phyloP scores from a whole-genome alignment of 2,797 vertebrate species.

The Coracias cyanogaster region DNA sequence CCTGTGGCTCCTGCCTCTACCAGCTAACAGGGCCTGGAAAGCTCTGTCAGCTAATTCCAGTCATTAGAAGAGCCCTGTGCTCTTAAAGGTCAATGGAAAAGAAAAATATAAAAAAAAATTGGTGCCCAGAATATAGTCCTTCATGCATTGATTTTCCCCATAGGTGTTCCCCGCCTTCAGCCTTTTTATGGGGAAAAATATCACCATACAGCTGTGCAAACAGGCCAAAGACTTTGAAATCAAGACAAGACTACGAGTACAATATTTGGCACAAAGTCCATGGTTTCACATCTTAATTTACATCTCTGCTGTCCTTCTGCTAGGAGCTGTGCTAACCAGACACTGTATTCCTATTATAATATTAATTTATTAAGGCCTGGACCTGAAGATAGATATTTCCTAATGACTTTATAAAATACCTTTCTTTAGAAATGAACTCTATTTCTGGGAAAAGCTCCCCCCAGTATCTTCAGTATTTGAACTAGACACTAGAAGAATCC shows the following conservation, averaged over 20 bases:
- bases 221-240: not conserved
- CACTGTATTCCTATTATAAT: not conserved
- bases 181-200: not conserved
- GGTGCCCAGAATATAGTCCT: not conserved
- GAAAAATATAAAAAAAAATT: not conserved
- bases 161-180: fast-evolving
- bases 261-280: not conserved
- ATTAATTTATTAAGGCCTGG: not conserved
- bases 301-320: not conserved
- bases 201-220: not conserved
- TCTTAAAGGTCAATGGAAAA: not conserved
- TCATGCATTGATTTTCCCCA: not conserved
- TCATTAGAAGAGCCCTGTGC: not conserved
- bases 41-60: not conserved
- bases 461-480: fast-evolving
- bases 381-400: not conserved
- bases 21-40: not conserved
- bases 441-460: not conserved
- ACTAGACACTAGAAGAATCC: not conserved
- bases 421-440: not conserved
- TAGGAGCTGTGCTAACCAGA: not conserved
- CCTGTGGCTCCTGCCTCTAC: not conserved
- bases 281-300: not conserved
- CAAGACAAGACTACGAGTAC: not conserved
- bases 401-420: not conserved